Conservation (phyloP, 2,888 invertebrate species). For the Dryocosmus kuriphilus region DNA sequence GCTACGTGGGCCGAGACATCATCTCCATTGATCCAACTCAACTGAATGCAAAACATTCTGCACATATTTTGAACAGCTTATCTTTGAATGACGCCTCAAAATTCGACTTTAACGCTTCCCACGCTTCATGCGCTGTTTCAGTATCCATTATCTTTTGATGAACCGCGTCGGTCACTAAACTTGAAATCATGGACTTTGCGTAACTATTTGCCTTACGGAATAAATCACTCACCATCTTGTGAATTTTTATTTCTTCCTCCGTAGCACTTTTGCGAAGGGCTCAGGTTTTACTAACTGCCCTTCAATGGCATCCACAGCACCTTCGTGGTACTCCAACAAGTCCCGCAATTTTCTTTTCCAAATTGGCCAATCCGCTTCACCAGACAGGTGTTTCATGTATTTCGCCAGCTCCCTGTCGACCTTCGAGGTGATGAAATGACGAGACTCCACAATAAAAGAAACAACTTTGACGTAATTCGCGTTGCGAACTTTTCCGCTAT, state of each 20-base stretch:
- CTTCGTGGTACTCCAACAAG: too few species aligned
- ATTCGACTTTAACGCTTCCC: too few species aligned
- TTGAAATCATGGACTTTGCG: too few species aligned
- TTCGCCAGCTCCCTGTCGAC: slow-evolving; percentile 59
- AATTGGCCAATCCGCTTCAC: slow-evolving; percentile 65
- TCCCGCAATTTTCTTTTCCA: too few species aligned
- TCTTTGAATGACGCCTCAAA: slow-evolving; percentile 68
- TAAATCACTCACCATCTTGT: too few species aligned
- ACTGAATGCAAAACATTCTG: slow-evolving; percentile 66
- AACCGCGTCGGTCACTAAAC: too few species aligned
- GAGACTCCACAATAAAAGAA: background rate
- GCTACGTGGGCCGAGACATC: slow-evolving; percentile 65
- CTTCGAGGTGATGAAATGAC: background rate
- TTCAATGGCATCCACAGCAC: too few species aligned
- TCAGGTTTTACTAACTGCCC: too few species aligned
- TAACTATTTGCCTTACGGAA: too few species aligned
- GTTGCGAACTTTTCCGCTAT: too few species aligned
- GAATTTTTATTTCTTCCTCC: slow-evolving; percentile 56
- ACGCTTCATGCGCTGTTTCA: slow-evolving; percentile 65
- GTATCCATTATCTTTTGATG: slow-evolving; percentile 72
- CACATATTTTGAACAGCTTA: slow-evolving; percentile 68
- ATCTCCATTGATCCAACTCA: slow-evolving; percentile 62
- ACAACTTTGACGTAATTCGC: background rate
- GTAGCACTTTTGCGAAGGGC: slow-evolving; percentile 51
- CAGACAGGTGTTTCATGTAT: slow-evolving; percentile 57